These are phyloP conservation scores for Pinctada fucata DNA, from an alignment of 2,888 invertebrate genomes.

Conservation along the genomic window DNA sequence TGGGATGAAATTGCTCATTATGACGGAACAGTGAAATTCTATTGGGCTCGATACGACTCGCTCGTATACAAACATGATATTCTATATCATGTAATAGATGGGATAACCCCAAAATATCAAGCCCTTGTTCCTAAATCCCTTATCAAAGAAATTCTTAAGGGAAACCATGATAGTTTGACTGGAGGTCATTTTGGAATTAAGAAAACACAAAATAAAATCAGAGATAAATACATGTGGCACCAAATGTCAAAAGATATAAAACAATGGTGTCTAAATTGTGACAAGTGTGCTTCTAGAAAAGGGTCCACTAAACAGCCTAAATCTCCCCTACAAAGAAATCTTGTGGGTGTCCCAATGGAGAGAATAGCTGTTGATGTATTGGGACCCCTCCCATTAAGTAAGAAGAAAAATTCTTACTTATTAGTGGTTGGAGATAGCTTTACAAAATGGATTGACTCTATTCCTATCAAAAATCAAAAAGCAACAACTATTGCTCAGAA, in stretches of 20 bases:
- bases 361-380: slow-evolving; percentile 35
- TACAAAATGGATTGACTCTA: slow-evolving; percentile 36
- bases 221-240: slow-evolving; percentile 10
- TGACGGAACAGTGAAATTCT: too few relatives aligned
- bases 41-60: too few relatives aligned
- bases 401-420: too few relatives aligned
- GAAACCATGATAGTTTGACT: neutral
- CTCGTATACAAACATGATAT: too few relatives aligned
- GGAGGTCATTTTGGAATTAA: slow-evolving; percentile 10
- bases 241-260: neutral
- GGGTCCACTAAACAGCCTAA: neutral
- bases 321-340: slow-evolving; percentile 2
- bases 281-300: slow-evolving; percentile 8
- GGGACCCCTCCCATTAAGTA: too few relatives aligned
- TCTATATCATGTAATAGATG: too few relatives aligned
- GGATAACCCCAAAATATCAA: neutral
- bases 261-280: slow-evolving; percentile 1
- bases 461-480: slow-evolving; percentile 33
- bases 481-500: slow-evolving; percentile 32
- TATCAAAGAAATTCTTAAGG: neutral
- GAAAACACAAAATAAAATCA: slow-evolving; percentile 15
- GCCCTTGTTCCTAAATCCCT: slow-evolving; percentile 14
- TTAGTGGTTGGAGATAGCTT: slow-evolving; percentile 37
- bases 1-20: too few relatives aligned
- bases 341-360: slow-evolving; percentile 28